A percentile compares a stretch with the other conserved stretches of the same genome.
These are phyloP conservation scores for Thysanoteuthis rhombus DNA, from an alignment of 2,888 invertebrate genomes.

Conservation along the genomic window DNA sequence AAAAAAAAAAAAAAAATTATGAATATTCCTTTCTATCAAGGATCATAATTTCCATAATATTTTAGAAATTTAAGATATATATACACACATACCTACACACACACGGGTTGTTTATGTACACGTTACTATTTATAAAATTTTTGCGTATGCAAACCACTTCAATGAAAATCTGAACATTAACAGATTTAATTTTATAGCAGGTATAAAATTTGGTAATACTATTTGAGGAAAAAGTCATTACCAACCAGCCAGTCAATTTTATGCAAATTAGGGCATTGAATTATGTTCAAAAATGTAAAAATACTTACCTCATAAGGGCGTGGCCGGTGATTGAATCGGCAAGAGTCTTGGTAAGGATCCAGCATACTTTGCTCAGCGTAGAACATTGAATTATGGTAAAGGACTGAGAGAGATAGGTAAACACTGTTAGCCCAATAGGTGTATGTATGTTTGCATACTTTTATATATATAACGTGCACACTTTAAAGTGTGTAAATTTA, in stretches of 20 bases:
- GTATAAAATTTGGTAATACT: neutral
- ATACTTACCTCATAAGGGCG: slow-evolving; percentile 28
- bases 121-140: no score
- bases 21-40: no score
- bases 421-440: neutral
- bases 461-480: neutral
- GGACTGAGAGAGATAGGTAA: slow-evolving; percentile 12
- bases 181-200: neutral
- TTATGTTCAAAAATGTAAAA: neutral
- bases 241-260: neutral
- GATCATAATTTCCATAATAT: no score
- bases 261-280: neutral
- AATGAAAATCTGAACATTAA: no score
- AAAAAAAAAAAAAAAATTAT: no score
- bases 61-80: no score
- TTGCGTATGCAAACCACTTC: no score
- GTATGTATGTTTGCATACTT: neutral
- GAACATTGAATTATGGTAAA: slow-evolving; percentile 23
- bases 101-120: no score
- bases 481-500: neutral
- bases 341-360: slow-evolving; percentile 26
- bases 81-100: no score
- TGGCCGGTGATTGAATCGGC: slow-evolving; percentile 25
- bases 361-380: slow-evolving; percentile 19
- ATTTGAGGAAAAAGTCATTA: neutral